A percentile compares a stretch with the other conserved stretches of the same genome.
Conservation (phyloP, 2,888 invertebrate species). For the Asteroscopus sphinx region DNA sequence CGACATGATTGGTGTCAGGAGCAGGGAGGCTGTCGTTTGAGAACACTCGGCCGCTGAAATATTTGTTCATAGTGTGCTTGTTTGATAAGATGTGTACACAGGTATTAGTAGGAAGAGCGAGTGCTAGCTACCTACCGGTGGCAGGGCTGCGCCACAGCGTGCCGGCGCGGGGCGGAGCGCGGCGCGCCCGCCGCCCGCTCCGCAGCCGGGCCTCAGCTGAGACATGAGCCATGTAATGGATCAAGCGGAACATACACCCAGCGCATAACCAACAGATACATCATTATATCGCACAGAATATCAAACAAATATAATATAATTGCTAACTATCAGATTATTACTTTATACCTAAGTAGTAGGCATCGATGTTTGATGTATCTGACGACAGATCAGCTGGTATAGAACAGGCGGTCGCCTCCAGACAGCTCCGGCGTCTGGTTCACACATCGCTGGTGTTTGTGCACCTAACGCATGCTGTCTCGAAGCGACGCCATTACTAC, state of each 20-base stretch:
- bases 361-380: not conserved
- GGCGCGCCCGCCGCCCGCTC: conserved; percentile 20
- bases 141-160: conserved; percentile 52
- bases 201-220: conserved; percentile 42
- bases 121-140: conserved; percentile 50
- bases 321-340: no score
- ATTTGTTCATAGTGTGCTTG: conserved; percentile 40
- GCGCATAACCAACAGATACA: conserved; percentile 10
- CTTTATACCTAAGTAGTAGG: not conserved
- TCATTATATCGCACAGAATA: not conserved
- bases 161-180: conserved; percentile 31
- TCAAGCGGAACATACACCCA: conserved; percentile 41
- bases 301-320: no score
- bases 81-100: conserved; percentile 49
- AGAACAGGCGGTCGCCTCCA: conserved; percentile 12
- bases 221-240: conserved; percentile 50
- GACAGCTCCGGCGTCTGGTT: not conserved
- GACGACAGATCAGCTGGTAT: conserved; percentile 2
- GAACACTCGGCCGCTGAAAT: conserved; percentile 36
- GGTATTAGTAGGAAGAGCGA: conserved; percentile 31
- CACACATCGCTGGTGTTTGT: not conserved
- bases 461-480: conserved; percentile 2
- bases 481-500: conserved; percentile 26
- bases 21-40: conserved; percentile 25
- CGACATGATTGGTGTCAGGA: conserved; percentile 34